Base-by-base conservation (phyloP, 2,113 vertebrate species). In the Pycnonotus jocosus region DNA sequence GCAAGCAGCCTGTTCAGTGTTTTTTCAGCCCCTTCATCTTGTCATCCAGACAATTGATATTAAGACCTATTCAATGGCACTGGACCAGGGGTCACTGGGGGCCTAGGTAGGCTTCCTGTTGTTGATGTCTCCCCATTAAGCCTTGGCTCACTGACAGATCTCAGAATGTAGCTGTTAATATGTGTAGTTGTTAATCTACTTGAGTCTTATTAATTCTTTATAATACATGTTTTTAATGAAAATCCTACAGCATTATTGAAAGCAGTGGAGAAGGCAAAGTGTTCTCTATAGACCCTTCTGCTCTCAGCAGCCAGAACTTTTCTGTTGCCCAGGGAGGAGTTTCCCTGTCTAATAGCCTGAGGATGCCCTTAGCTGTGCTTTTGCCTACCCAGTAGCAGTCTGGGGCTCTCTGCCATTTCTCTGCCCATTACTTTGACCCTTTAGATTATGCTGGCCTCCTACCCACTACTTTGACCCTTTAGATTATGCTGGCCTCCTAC, bases 181-280 rank as follows among this genome's bases (percentile, higher is more conserved):
- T 2, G 0, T 0, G 0, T 37, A 71, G 69, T 47, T 91, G 72
- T 89, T 96, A 87, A 86, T 27, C 14, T 69, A 69, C 0, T 0
- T 81, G 20, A 85, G 48, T 47, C n/a, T 81, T 68, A 87, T 79
- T 91, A 85, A 87, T 89, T 91, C 56, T 78, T 89, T 64, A 47
- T 85, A 56, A 81, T 71, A 15, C 21, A 24, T 38, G 20, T 31
- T 71, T 90, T 25, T 53, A 88, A 88, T 88, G 85, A 72, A 89
- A 87, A 64, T 51, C 74, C n/a, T 78, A 33, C 15, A 5, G 45
- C 27, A 33, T 18, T 12, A 15, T 28, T 90, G 48, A 79, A 33
- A 48, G 48, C 19, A 42, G 47, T 24, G 10, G 40, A 72, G 17
- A 87, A 93, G 40, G 22, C 13, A 40, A 57, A 78, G 40, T 1